Evolutionary conservation across 2,797 vertebrate species (phyloP).

Genomic region (Ptychobarbus kaznakovi): DNA sequence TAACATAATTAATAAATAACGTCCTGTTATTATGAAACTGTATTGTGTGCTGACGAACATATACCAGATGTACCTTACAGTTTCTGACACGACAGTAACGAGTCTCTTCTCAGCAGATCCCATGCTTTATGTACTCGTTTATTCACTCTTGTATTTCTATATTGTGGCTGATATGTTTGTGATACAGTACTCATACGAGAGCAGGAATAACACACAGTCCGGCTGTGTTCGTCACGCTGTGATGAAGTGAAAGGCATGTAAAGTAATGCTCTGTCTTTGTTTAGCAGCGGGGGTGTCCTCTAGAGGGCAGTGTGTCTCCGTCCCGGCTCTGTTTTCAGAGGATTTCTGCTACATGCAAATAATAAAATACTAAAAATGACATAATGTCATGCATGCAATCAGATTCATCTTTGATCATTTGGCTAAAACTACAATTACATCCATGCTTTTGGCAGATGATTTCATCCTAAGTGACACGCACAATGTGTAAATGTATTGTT

Average conservation of each 20-base stretch:
- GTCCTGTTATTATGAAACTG: too few species aligned
- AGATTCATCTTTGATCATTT: not conserved
- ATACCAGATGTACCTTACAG: too few species aligned
- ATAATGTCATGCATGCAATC: not conserved
- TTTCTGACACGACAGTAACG: too few species aligned
- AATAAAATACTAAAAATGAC: not conserved
- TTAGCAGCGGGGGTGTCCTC: slow-evolving; percentile 8
- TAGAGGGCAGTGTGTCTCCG: slow-evolving; percentile 52
- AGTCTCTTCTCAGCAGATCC: too few species aligned
- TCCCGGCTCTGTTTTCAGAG: not conserved
- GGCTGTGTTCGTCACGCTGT: not conserved
- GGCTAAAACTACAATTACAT: not conserved
- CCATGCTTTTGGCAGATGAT: not conserved
- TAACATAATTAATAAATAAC: too few species aligned
- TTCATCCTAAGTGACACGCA: not conserved
- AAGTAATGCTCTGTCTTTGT: not conserved
- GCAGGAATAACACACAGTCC: not conserved
- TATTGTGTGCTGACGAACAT: too few species aligned
- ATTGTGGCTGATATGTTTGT: not conserved
- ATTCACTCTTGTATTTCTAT: not conserved
- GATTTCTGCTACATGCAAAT: not conserved
- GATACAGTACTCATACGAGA: not conserved
- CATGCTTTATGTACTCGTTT: too few species aligned
- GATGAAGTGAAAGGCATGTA: not conserved
- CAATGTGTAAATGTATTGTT: too few species aligned